These are phyloP conservation scores for Zaprionus kolodkinae DNA, from an alignment of 1,140 invertebrate species.

Conservation along the genomic window DNA sequence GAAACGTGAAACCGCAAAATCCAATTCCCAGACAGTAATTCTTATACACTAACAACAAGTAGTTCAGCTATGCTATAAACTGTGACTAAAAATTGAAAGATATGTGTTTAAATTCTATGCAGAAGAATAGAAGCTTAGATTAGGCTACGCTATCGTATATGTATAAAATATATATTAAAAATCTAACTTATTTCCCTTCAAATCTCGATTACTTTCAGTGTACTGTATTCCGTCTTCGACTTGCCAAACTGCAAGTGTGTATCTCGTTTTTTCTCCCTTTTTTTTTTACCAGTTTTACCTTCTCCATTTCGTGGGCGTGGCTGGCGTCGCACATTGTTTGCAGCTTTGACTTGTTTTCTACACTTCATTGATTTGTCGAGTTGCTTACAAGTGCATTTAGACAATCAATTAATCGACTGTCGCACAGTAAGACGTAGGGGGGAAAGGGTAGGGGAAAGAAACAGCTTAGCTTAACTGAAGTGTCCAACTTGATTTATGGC, in stretches of 20 bases:
- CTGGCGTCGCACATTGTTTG: conserved; percentile 44
- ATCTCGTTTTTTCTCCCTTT: neutral
- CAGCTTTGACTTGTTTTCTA: conserved; percentile 65
- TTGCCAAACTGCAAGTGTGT: neutral
- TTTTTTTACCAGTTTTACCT: conserved; percentile 30
- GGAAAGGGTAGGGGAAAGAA: neutral
- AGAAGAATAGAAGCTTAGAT: no score
- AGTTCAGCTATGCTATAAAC: neutral
- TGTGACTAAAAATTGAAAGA: neutral
- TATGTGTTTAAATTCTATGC: no score
- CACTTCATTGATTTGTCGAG: conserved; percentile 80
- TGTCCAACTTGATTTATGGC: conserved; percentile 75
- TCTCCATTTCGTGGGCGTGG: conserved; percentile 42
- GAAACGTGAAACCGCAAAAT: conserved; percentile 82
- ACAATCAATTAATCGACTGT: conserved; percentile 81
- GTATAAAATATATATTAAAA: no score
- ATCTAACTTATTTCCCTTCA: no score
- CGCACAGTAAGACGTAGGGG: conserved; percentile 24
- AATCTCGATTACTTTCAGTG: no score
- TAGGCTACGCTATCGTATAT: no score
- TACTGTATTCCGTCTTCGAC: neutral
- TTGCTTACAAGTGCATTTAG: conserved; percentile 83
- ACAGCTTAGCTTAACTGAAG: conserved; percentile 47
- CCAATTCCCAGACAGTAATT: conserved; percentile 78
- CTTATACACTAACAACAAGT: conserved; percentile 1